Base-by-base conservation (phyloP, 2,888 invertebrate genomes). In the Chalcis sispes region DNA sequence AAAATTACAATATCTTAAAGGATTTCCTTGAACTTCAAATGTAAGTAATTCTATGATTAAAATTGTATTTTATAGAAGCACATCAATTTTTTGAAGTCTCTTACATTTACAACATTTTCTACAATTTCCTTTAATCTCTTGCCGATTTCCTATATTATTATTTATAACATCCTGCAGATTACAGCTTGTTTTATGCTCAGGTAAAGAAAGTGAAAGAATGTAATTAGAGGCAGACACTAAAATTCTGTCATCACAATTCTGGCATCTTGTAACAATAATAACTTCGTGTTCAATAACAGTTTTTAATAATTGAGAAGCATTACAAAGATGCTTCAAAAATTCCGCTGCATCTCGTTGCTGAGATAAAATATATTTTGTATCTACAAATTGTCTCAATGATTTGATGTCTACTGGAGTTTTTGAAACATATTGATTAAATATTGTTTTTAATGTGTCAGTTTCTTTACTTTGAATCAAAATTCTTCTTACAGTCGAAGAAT, bases 381-480 rank as follows among this genome's bases (percentile, higher is more conserved):
- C 27, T 1, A 29, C 56, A 29, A 2, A 27, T 27, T 1, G 2
- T 56, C 15, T 56, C 0, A 56, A 15, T 0, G 7, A 8, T 20
- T 15, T 29, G 0, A 56, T 29, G 27, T 56, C 15, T 8, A 56
- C 56, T 2, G 2, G 1, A 10, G n/a, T 27, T 3, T 56, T 56
- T 1, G 56, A 56, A 29, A 56, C 15, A 56, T 29, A 56, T 15
- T 29, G 29, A 56, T 56, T n/a, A 56, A 56, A 56, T 0, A n/a
- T 15, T 4, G 5, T 5, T 29, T 56, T 56, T 29, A 56, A 27
- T 29, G 7, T 27, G 13, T 46, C 46, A 46, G 13, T 8, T 8
- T 8, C n/a, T 15, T 46, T 46, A 15, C 10, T 15, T 3, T 46
- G 46, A 15, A 29, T 0, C 27, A 56, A 25, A 29, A 29, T 15